phyloP scores from a whole-genome alignment of 2,888 invertebrate genomes.

The Isotomurus palustris region DNA sequence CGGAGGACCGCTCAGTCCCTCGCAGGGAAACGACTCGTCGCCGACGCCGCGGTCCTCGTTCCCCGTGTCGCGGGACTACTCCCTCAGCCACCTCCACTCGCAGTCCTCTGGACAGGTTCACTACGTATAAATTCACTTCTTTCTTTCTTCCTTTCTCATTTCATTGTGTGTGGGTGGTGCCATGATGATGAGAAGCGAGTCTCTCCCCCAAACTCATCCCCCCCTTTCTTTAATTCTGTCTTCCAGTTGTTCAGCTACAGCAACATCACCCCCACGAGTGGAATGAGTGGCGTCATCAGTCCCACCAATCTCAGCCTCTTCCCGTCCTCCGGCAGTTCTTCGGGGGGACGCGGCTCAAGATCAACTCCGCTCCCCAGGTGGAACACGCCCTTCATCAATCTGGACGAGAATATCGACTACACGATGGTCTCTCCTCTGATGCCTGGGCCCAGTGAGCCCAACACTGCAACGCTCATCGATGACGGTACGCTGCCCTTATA shows the following conservation, averaged over 20 bases:
- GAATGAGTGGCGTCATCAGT: slow-evolving; percentile 75
- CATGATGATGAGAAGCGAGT: background rate
- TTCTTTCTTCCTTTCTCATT: background rate
- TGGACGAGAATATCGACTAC: slow-evolving; percentile 82
- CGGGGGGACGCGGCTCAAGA: slow-evolving; percentile 55
- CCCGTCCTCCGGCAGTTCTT: slow-evolving; percentile 57
- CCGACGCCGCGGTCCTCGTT: slow-evolving; percentile 48
- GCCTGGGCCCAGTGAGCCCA: slow-evolving; percentile 59
- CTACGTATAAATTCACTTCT: slow-evolving; percentile 43
- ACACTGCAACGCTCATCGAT: slow-evolving; percentile 71
- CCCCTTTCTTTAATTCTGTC: slow-evolving; percentile 14
- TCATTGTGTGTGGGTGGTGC: background rate
- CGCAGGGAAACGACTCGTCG: slow-evolving; percentile 44
- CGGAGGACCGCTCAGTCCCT: slow-evolving; percentile 44
- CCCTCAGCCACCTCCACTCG: slow-evolving; percentile 89
- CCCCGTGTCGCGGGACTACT: slow-evolving; percentile 62
- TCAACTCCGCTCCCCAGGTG: slow-evolving; percentile 62
- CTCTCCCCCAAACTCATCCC: slow-evolving; percentile 1
- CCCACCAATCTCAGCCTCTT: slow-evolving; percentile 82
- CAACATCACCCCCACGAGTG: slow-evolving; percentile 71
- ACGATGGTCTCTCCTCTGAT: slow-evolving; percentile 79
- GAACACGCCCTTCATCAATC: slow-evolving; percentile 78
- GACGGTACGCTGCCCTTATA: slow-evolving; percentile 58
- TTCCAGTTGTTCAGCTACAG: slow-evolving; percentile 89
- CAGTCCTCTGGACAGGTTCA: slow-evolving; percentile 71